Evolutionary conservation across 2,888 invertebrate genomes (phyloP), one percentile per base, ranked within the genome.

Genomic region (Polyommatus icarus): DNA sequence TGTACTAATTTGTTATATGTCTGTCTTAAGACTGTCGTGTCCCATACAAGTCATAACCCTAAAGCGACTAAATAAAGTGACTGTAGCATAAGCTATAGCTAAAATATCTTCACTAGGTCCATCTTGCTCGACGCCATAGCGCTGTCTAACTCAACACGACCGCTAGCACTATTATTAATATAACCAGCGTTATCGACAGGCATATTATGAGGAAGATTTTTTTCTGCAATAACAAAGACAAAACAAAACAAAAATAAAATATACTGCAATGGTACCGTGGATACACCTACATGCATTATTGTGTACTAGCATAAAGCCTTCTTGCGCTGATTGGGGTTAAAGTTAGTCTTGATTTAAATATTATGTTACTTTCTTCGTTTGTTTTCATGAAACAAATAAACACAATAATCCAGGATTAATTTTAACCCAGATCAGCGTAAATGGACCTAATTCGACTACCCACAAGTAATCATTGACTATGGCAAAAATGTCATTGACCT

Each of bases 131-230:
- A 83, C 82, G 83, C 83, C 81, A 78, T 84, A 83, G 80, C 81
- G 84, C 78, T 78, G 84, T 78, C 87, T 90, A 92, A 79, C 81
- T 83, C 85, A 94, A 87, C 81, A 81, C 82, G 82, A 90, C 85
- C 81, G 94, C 91, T 88, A 97, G 95, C 93, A 97, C 92, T 92
- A 97, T 95, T 95, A 96, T 95, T 94, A 97, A 95, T 95, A 97
- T 96, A 94, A 96, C 95, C 96, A 96, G 94, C 93, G 96, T 95
- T 93, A 97, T 95, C 91, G 96, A 94, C 95, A 97, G 95, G 96
- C 97, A 97, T 95, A 97, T 96, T 93, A 96, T 95, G 95, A 97
- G 97, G 96, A 97, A 96, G 96, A 97, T 96, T 96, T 96, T 96
- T 97, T 97, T 97, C 97, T 97, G 97, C 90, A 96, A 97, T 94